Conservation (phyloP, 92 coral and sea anemone species). For the Umimayanthus kanabou region DNA sequence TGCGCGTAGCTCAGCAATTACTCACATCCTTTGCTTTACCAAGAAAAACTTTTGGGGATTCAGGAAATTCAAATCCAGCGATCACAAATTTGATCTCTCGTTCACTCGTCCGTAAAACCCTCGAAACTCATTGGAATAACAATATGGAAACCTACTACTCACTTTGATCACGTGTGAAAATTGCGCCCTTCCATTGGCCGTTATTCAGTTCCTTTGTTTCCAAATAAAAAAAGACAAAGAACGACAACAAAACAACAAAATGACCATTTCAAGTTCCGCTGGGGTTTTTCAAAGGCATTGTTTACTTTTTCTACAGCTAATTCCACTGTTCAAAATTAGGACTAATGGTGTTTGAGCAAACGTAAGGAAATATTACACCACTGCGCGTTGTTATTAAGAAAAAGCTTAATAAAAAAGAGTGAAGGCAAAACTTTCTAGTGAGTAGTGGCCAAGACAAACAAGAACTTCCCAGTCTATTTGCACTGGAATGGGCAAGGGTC, state of each 20-base stretch:
- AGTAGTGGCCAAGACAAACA: background rate
- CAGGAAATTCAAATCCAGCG: constrained; percentile 19
- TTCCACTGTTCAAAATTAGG: constrained; percentile 6
- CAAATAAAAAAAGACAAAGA: background rate
- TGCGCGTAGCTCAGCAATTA: background rate
- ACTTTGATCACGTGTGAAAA: constrained; percentile 27
- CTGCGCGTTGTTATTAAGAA: background rate
- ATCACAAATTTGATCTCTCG: constrained; percentile 22
- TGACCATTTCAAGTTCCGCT: constrained; percentile 6
- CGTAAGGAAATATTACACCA: background rate
- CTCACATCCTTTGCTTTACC: background rate
- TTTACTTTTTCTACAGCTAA: constrained; percentile 5
- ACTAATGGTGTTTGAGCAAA: background rate
- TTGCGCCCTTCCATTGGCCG: constrained; percentile 15
- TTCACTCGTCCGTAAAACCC: constrained; percentile 40
- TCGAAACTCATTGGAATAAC: constrained; percentile 38
- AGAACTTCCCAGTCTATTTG: background rate
- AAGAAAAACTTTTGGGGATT: constrained; percentile 2
- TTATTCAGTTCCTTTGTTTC: background rate
- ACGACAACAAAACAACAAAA: constrained; percentile 11
- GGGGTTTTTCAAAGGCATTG: constrained; percentile 11
- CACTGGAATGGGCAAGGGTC: constrained; percentile 5
- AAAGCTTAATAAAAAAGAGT: background rate
- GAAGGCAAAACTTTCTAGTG: background rate
- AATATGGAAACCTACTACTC: constrained; percentile 3